Evolutionary conservation across 2,888 invertebrate species (phyloP).

Genomic region (Lasioglossum marginatum): DNA sequence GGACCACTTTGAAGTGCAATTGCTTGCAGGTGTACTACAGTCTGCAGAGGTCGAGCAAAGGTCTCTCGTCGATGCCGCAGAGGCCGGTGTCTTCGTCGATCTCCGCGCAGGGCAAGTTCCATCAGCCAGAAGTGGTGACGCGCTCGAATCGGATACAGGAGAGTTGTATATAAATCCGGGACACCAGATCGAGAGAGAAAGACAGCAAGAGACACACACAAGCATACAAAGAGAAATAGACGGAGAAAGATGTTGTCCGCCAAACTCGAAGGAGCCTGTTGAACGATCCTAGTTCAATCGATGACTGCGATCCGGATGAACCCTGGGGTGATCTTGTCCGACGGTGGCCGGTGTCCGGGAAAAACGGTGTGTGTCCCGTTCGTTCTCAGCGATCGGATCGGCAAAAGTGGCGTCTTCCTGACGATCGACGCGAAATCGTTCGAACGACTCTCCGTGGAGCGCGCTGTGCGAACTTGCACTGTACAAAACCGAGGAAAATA

Average conservation of each 20-base stretch:
- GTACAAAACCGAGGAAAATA: slow-evolving; percentile 57
- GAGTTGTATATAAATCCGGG: slow-evolving; percentile 92
- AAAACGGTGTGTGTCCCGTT: background rate
- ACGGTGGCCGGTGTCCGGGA: background rate
- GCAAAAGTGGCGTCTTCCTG: slow-evolving; percentile 37
- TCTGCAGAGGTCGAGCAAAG: slow-evolving; percentile 89
- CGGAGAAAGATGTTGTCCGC: background rate
- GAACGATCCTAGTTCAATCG: slow-evolving; percentile 7
- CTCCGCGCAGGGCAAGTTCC: slow-evolving; percentile 89
- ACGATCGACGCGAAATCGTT: slow-evolving; percentile 46
- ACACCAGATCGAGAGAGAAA: background rate
- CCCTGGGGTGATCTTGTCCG: background rate
- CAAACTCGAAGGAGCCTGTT: slow-evolving; percentile 22
- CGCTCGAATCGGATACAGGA: slow-evolving; percentile 95
- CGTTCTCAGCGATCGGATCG: slow-evolving; percentile 1
- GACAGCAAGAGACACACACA: background rate
- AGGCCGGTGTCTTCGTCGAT: slow-evolving; percentile 90
- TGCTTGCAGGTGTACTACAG: slow-evolving; percentile 92
- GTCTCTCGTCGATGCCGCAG: slow-evolving; percentile 87
- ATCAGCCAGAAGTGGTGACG: slow-evolving; percentile 94
- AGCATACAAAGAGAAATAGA: background rate
- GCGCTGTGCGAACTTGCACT: slow-evolving; percentile 45
- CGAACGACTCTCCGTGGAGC: slow-evolving; percentile 37
- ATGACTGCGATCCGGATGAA: background rate
- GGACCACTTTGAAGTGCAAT: slow-evolving; percentile 13